A percentile compares a stretch with the other conserved stretches of the same genome.
phyloP scores from a whole-genome alignment of 2,888 invertebrate species.

The Trisateles emortualis region DNA sequence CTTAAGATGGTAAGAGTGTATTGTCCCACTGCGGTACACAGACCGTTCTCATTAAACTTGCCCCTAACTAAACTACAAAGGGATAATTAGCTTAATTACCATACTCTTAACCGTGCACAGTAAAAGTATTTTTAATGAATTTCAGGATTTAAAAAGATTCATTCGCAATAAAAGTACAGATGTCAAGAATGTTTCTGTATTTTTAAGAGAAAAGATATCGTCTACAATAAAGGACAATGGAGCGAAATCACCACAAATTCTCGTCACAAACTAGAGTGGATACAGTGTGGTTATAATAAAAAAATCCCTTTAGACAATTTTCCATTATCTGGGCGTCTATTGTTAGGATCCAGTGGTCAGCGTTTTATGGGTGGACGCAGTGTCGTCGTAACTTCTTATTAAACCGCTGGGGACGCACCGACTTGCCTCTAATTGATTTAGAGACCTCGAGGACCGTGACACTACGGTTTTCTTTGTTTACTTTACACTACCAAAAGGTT shows the following conservation, averaged over 20 bases:
- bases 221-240: constrained; percentile 57
- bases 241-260: constrained; percentile 71
- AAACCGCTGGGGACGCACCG: constrained; percentile 75
- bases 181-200: constrained; percentile 17
- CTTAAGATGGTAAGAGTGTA: constrained; percentile 25
- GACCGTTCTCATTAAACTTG: constrained; percentile 39
- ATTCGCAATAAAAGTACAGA: constrained; percentile 8
- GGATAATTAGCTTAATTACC: constrained; percentile 40
- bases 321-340: constrained; percentile 81
- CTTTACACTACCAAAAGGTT: constrained; percentile 54
- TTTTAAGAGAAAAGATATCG: constrained; percentile 39
- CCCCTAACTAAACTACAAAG: constrained; percentile 30
- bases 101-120: constrained; percentile 17
- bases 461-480: constrained; percentile 66
- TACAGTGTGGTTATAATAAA: constrained; percentile 77
- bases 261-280: constrained; percentile 69
- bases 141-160: constrained; percentile 7
- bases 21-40: constrained; percentile 23
- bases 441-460: constrained; percentile 66
- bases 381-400: constrained; percentile 82
- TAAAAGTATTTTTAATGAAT: constrained; percentile 14
- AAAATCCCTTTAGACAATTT: constrained; percentile 82
- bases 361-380: constrained; percentile 74
- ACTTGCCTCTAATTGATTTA: constrained; percentile 82
- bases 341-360: constrained; percentile 76